Base-by-base conservation (phyloP, 2,797 vertebrate species). In the Philypnodon macrostomus region DNA sequence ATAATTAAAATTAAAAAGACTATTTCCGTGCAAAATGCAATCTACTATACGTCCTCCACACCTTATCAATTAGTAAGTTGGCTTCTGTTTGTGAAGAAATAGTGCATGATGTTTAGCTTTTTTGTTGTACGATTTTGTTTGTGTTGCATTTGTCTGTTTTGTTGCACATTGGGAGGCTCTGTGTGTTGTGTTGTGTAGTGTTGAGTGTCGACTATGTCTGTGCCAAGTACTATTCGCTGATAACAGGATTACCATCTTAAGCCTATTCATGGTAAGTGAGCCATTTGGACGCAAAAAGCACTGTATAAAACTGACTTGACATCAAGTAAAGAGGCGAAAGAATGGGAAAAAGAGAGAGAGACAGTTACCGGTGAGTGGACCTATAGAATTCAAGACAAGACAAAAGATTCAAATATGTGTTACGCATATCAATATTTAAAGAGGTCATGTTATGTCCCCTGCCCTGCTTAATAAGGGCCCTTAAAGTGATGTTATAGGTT, bases 201-300 rank as follows among this genome's bases (percentile, higher is more conserved):
- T 38, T 62, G 24, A 39, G 41, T 32, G 37, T 14, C 2, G 50
- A 57, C 33, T 73, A 58, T 18, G n/a, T 73, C 41, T 4, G 17
- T 66, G 77, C 85, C 83, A 84, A 86, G 81, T 71, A 80, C 67
- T 79, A 78, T 82, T 83, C 73, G 73, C 68, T 16, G 75, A 81
- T 86, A 86, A 87, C 78, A 77, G 83, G 85, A 88, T 88, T 88
- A 86, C 72, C 59, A 83, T 84, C 74, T 86, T 85, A 83, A 84
- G 75, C 85, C 75, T 64, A 81, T 85, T 87, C 77, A 78, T 38
- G 49, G 80, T 76, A 73, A 82, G 77, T 73, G 76, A 83, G 80
- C 81, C 83, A 85, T 75, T 79, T 83, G 80, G 77, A 83, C 64
- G 81, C 70, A 80, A 81, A 73, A 75, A 83, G 70, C 65, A 69